These are phyloP conservation scores for Emydura subglobosa DNA, from an alignment of 2,113 vertebrate species.

Conservation along the genomic window DNA sequence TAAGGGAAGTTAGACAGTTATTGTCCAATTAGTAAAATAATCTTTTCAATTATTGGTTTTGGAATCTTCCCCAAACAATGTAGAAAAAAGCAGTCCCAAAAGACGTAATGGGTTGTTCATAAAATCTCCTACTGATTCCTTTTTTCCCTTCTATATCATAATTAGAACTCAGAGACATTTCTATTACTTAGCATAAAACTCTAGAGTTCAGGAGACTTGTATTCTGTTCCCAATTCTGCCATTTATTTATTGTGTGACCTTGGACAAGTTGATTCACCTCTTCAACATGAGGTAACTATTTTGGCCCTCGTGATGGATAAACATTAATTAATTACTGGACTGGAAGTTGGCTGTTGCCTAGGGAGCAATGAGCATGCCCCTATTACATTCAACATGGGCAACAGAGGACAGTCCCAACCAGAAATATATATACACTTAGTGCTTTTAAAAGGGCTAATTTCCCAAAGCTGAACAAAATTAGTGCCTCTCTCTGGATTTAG, in stretches of 20 bases:
- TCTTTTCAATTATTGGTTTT: background rate
- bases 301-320: background rate
- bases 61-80: constrained; percentile 8
- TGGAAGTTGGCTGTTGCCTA: background rate
- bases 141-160: background rate
- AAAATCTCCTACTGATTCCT: background rate
- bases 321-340: background rate
- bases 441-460: background rate
- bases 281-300: background rate
- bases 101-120: constrained; percentile 40
- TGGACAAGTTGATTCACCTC: background rate
- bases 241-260: background rate
- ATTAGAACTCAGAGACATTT: background rate
- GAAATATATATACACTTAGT: background rate
- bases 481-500: too few relatives aligned
- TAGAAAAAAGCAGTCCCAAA: constrained; percentile 29
- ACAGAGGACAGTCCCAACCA: background rate
- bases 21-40: background rate
- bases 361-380: background rate
- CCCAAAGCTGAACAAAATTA: background rate
- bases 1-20: background rate
- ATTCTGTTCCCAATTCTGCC: background rate
- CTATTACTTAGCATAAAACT: background rate
- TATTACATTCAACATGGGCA: background rate
- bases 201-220: background rate